Evolutionary conservation across 2,113 vertebrate genomes (phyloP).

Genomic region (Brachypodius melanocephalos): DNA sequence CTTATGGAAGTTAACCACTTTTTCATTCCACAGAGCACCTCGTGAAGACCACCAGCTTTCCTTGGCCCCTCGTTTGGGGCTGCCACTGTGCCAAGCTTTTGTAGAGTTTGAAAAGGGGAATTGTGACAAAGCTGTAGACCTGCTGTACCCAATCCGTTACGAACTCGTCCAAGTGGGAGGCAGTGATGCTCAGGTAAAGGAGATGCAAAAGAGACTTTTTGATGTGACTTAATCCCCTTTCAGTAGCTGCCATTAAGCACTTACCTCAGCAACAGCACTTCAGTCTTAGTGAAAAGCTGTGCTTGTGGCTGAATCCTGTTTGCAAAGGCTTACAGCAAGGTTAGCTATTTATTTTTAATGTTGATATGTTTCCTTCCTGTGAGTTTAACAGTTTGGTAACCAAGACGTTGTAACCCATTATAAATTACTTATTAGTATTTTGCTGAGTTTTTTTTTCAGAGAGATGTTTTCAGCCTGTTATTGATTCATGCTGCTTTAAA

Average conservation of each 20-base stretch:
- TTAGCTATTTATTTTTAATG: not conserved
- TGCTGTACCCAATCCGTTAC: slow-evolving; percentile 87
- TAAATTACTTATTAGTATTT: not conserved
- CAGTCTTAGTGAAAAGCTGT: not conserved
- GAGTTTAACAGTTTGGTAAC: not conserved
- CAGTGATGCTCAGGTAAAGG: slow-evolving; percentile 90
- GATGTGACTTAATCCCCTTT: not conserved
- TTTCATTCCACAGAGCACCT: slow-evolving; percentile 69
- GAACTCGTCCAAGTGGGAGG: slow-evolving; percentile 78
- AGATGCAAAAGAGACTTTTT: not conserved
- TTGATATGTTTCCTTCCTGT: not conserved
- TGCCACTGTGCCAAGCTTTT: slow-evolving; percentile 88
- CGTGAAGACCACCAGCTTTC: slow-evolving; percentile 79
- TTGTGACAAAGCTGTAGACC: slow-evolving; percentile 77
- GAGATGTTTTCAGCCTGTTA: slow-evolving; percentile 90
- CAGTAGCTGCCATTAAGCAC: not conserved
- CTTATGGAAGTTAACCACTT: not conserved
- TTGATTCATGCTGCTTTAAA: slow-evolving; percentile 88
- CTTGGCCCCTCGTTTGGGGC: slow-evolving; percentile 74
- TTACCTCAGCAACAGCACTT: not conserved
- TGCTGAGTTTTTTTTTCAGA: slow-evolving; percentile 72
- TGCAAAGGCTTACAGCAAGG: not conserved
- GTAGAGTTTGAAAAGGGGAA: slow-evolving; percentile 83
- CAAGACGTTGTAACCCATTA: not conserved
- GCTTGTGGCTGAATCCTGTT: not conserved